A percentile compares a stretch with the other conserved stretches of the same genome.
Evolutionary conservation across 2,113 vertebrate genomes (phyloP).

Genomic region (Bos taurus): ARS-UCD2.0 NC_037336.1:41757001-41757500

Average conservation of each 20-base stretch:
- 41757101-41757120: neutral
- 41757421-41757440: neutral
- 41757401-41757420: neutral
- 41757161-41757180: neutral
- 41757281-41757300: neutral
- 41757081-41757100: neutral
- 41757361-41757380: neutral
- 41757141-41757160: neutral
- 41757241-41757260: neutral
- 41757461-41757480: neutral
- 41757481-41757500: neutral
- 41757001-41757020: neutral
- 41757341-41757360: neutral
- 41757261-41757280: neutral
- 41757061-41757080: neutral
- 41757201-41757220: slow-evolving; percentile 2
- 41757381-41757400: neutral
- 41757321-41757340: neutral
- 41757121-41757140: neutral
- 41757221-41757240: neutral
- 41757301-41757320: neutral
- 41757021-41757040: neutral
- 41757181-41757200: neutral
- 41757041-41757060: neutral
- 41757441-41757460: neutral